A percentile compares a stretch with the other conserved stretches of the same genome.
Evolutionary conservation across 2,888 invertebrate species (phyloP).

Genomic region (Polyploca ridens): DNA sequence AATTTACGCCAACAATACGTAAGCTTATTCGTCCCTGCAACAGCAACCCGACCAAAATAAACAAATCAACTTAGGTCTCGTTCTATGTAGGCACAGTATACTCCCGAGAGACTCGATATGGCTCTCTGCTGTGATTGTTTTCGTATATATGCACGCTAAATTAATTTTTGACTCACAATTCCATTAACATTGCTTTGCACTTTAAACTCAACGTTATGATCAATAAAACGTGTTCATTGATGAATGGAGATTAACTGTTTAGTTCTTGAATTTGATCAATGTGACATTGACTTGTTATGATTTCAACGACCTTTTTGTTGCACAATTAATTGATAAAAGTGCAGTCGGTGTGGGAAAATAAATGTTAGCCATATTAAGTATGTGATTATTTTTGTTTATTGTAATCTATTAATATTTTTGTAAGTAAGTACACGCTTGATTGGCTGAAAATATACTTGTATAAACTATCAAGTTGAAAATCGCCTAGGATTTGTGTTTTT

Average conservation of each 20-base stretch:
- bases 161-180: conserved; percentile 36
- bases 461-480: no score
- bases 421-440: no score
- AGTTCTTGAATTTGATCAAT: conserved; percentile 32
- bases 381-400: conserved; percentile 20
- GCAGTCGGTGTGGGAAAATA: not conserved
- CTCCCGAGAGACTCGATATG: conserved; percentile 41
- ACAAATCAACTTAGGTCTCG: conserved; percentile 59
- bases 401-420: not conserved
- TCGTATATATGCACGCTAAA: conserved; percentile 46
- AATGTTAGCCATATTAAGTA: conserved; percentile 16
- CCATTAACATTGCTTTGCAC: conserved; percentile 24
- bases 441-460: no score
- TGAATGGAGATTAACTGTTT: conserved; percentile 26
- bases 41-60: conserved; percentile 61
- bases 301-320: not conserved
- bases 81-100: conserved; percentile 44
- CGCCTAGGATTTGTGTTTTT: no score
- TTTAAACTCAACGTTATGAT: conserved; percentile 31
- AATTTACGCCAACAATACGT: conserved; percentile 67
- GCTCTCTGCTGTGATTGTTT: conserved; percentile 43
- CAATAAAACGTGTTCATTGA: conserved; percentile 33
- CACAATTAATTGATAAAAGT: not conserved
- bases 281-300: conserved; percentile 27
- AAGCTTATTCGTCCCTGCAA: conserved; percentile 52